Evolutionary conservation across 2,113 vertebrate genomes (phyloP), one percentile per base, ranked within the genome.

Genomic region (Eulemur rufifrons): DNA sequence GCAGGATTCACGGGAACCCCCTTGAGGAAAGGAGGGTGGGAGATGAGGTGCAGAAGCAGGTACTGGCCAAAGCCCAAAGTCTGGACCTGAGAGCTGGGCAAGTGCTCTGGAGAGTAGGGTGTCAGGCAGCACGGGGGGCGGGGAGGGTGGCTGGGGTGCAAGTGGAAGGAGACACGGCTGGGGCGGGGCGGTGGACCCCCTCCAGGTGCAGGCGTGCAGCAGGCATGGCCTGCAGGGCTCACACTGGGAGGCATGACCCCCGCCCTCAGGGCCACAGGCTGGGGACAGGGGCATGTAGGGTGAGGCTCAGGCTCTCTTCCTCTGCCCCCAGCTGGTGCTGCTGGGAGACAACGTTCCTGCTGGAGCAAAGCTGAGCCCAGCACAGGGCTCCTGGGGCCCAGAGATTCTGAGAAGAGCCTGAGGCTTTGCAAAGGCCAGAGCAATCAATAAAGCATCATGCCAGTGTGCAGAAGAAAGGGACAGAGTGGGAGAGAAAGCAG

Each of bases 351-450:
- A 85, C 27, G 8, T 39, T 94, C 64, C 76, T 80, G 64, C 56
- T 64, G 27, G 52, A 88, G 71, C 27, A 34, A 39, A 69, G 25
- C 32, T 45, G 42, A 68, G 39, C 47, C 39, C 61, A 92, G 61
- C 45, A 29, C 21, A 73, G 74, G 2, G 59, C 37, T 92, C 82
- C 64, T 32, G 4, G 42, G n/a, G 63, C 29, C 29, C 0, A 27
- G 52, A 13, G 76, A 52, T 81, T 71, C 77, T 92, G 92, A 95
- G 88, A 66, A 78, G 54, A 74, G 73, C 86, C 59, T 0, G 17
- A 90, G 80, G 94, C 87, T 92, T 88, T 88, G 87, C 47, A 73
- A 78, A 90, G 15, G 47, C 87, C 61, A 45, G 69, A 91, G 66
- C 21, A 18, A 90, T 82, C 71, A 37, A 85, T 21, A 73, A 32